phyloP scores from a whole-genome alignment of 2,797 vertebrate genomes.

The Sebastes minor region DNA sequence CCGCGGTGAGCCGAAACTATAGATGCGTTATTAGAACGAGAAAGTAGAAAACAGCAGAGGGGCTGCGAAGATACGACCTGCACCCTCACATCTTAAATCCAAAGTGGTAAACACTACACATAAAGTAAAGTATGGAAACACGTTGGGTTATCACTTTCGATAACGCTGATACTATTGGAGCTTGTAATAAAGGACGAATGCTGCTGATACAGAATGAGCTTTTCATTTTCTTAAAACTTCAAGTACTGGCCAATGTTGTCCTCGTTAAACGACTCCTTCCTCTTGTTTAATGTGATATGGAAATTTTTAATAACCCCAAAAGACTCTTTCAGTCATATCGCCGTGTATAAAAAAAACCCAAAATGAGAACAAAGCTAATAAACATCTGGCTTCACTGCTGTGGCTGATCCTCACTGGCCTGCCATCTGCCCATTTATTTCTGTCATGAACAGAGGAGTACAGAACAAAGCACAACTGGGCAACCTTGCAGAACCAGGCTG shows the following conservation, averaged over 20 bases:
- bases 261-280: neutral
- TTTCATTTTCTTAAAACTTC: neutral
- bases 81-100: no score
- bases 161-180: neutral
- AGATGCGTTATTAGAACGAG: no score
- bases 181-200: neutral
- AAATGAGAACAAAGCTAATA: constrained; percentile 19
- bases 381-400: constrained; percentile 4
- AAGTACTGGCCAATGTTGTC: neutral
- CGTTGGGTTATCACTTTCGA: no score
- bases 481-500: neutral
- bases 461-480: constrained; percentile 19
- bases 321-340: neutral
- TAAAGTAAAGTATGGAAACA: no score
- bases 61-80: no score
- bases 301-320: neutral
- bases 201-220: neutral
- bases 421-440: constrained; percentile 40
- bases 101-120: no score
- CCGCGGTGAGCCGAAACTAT: no score
- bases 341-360: neutral
- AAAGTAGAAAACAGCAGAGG: no score
- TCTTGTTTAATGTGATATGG: neutral
- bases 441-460: constrained; percentile 9
- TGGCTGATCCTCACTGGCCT: constrained; percentile 1